Conservation (phyloP, 2,797 vertebrate genomes). For the Poeciliopsis infans region DNA sequence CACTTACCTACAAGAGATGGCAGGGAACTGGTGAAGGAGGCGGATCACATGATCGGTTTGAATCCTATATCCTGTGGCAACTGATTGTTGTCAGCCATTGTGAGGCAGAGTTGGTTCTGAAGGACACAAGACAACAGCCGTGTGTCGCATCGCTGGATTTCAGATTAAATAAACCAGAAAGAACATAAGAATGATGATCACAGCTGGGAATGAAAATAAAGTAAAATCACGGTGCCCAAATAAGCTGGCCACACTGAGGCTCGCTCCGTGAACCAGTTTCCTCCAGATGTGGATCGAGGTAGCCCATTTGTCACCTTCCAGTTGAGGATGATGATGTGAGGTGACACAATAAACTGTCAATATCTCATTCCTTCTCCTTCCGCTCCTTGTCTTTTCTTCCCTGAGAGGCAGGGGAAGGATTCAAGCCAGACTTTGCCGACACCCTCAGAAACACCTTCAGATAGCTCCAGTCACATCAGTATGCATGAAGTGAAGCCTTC, state of each 20-base stretch:
- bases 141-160: background rate
- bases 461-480: conserved; percentile 57
- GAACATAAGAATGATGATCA: background rate
- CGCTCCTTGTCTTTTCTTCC: conserved; percentile 20
- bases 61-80: conserved; percentile 61
- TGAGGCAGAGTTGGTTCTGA: conserved; percentile 61
- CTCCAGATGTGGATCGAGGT: conserved; percentile 50
- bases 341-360: conserved; percentile 71
- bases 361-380: conserved; percentile 36
- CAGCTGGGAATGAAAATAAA: background rate
- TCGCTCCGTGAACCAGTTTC: conserved; percentile 29
- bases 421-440: conserved; percentile 43
- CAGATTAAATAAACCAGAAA: conserved; percentile 3
- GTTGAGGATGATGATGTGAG: conserved; percentile 60
- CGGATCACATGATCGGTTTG: conserved; percentile 75
- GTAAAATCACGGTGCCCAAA: conserved; percentile 20
- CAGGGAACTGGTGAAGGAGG: conserved; percentile 56
- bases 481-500: conserved; percentile 53
- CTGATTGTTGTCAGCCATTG: conserved; percentile 62
- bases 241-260: conserved; percentile 23
- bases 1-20: conserved; percentile 66
- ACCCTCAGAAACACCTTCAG: conserved; percentile 47
- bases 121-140: conserved; percentile 38
- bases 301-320: conserved; percentile 54
- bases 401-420: conserved; percentile 30